Percentiles rank a stretch among this genome's conserved stretches.
These are phyloP conservation scores for Temnothorax rugatulus DNA, from an alignment of 2,888 invertebrate species.

Conservation along the genomic window DNA sequence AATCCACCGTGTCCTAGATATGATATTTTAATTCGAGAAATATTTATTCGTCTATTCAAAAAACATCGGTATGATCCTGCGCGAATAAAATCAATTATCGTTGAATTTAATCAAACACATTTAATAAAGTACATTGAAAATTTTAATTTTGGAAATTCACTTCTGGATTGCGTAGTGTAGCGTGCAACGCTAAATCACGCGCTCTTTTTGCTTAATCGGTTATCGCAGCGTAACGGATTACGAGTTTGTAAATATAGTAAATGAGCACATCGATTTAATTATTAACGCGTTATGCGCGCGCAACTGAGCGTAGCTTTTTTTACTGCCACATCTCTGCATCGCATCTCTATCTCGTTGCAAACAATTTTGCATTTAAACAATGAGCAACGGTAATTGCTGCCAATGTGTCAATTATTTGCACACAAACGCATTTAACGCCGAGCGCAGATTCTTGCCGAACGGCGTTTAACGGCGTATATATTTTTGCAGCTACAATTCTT, in stretches of 20 bases:
- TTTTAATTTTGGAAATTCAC: conserved; percentile 12
- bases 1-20: not conserved
- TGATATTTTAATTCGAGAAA: not conserved
- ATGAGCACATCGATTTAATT: conserved; percentile 57
- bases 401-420: not conserved
- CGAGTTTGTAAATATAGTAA: conserved; percentile 56
- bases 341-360: conserved; percentile 19
- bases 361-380: conserved; percentile 3
- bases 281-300: conserved; percentile 54
- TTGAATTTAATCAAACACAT: conserved; percentile 21
- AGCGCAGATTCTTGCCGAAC: not conserved
- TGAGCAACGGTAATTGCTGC: not conserved
- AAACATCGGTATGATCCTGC: not conserved
- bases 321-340: conserved; percentile 19
- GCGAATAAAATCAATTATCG: not conserved
- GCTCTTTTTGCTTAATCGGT: conserved; percentile 49
- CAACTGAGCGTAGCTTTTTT: conserved; percentile 40
- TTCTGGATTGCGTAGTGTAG: not conserved
- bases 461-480: not conserved
- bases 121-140: not conserved
- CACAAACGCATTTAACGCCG: not conserved
- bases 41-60: not conserved
- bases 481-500: not conserved
- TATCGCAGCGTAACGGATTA: conserved; percentile 53
- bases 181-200: conserved; percentile 24